phyloP scores from a whole-genome alignment of 2,888 invertebrate genomes.

The Leptinotarsa rubiginosa region DNA sequence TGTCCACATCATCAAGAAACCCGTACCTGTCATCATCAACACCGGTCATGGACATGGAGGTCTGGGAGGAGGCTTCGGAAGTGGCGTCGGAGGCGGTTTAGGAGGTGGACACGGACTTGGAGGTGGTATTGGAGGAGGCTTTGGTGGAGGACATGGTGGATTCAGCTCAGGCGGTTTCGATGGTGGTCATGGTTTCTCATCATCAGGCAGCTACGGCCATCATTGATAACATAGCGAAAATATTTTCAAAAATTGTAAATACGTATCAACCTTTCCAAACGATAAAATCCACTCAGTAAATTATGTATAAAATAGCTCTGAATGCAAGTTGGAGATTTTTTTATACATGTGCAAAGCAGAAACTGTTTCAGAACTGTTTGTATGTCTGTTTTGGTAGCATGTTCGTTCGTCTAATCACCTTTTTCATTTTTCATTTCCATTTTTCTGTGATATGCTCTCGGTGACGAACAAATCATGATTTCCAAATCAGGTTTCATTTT shows the following conservation, averaged over 20 bases:
- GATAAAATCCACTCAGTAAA: background rate
- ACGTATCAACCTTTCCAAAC: background rate
- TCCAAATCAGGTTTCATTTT: conserved; percentile 27
- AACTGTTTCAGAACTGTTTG: conserved; percentile 41
- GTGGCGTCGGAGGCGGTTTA: conserved; percentile 38
- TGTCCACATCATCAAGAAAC: conserved; percentile 69
- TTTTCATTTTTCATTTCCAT: conserved; percentile 21
- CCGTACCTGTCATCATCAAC: conserved; percentile 65
- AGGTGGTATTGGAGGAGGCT: conserved; percentile 40
- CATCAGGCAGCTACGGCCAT: conserved; percentile 47
- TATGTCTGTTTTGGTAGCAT: conserved; percentile 38
- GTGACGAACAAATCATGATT: conserved; percentile 36
- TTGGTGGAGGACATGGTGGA: conserved; percentile 45
- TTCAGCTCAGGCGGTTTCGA: conserved; percentile 46
- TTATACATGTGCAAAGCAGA: conserved; percentile 26
- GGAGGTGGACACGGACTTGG: conserved; percentile 31
- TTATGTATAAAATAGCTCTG: conserved; percentile 44
- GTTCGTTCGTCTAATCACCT: conserved; percentile 31
- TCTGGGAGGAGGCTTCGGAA: conserved; percentile 48
- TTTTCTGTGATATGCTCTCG: conserved; percentile 35
- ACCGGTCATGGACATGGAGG: conserved; percentile 51
- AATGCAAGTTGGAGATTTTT: conserved; percentile 25
- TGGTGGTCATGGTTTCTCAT: conserved; percentile 45
- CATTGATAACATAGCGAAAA: conserved; percentile 37
- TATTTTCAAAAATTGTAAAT: conserved; percentile 8